Evolutionary conservation across 2,797 vertebrate species (phyloP).

Genomic region (Podargus strigoides): DNA sequence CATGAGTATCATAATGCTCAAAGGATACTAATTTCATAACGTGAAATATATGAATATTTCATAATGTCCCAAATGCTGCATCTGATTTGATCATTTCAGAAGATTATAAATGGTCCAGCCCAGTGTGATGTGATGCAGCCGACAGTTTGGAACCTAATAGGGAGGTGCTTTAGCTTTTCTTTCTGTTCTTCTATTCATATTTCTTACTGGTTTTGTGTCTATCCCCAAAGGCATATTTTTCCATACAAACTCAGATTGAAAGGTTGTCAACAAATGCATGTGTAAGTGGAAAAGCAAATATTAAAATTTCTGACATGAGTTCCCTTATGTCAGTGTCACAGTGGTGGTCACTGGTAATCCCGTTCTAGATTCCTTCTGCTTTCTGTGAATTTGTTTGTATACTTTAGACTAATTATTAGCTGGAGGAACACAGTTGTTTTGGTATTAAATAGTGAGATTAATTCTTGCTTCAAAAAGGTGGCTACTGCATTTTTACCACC

Average conservation of each 20-base stretch:
- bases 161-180: background rate
- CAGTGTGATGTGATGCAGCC: background rate
- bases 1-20: background rate
- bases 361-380: background rate
- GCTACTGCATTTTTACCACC: background rate
- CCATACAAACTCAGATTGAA: background rate
- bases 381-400: background rate
- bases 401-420: background rate
- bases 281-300: background rate
- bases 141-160: background rate
- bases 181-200: background rate
- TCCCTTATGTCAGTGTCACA: background rate
- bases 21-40: background rate
- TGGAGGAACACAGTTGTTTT: background rate
- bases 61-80: background rate
- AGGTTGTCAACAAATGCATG: background rate
- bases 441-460: background rate
- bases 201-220: background rate
- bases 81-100: background rate
- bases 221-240: constrained; percentile 3
- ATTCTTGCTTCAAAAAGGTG: background rate
- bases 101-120: background rate
- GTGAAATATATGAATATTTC: background rate
- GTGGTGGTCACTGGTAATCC: background rate
- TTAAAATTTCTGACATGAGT: background rate